Conservation (phyloP, 2,797 vertebrate genomes). For the Peromyscus aztecus region DNA sequence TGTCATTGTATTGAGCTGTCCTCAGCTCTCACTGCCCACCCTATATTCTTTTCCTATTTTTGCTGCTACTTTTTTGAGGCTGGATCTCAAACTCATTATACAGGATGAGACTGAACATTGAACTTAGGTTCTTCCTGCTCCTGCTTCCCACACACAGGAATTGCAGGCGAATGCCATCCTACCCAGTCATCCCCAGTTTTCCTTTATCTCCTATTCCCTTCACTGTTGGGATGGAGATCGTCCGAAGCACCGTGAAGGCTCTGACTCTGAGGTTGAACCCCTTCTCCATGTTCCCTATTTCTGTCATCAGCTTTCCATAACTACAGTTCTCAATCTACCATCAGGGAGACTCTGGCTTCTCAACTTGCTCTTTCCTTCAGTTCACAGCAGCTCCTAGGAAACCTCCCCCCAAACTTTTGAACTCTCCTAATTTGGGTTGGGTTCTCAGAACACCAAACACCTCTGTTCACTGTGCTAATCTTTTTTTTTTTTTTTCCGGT, state of each 20-base stretch:
- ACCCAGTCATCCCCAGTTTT: not conserved
- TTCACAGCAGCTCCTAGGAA: not conserved
- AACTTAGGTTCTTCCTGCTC: too few relatives aligned
- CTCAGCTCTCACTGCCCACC: not conserved
- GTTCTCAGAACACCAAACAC: not conserved
- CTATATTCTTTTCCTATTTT: not conserved
- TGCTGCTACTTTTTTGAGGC: not conserved
- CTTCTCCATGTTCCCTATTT: fast-evolving
- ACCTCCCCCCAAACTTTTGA: not conserved
- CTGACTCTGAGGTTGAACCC: not conserved
- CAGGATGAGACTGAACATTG: not conserved
- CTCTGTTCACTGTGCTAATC: not conserved
- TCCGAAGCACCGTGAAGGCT: not conserved
- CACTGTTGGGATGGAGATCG: not conserved
- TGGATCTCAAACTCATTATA: not conserved
- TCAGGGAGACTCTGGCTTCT: not conserved
- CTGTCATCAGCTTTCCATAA: not conserved
- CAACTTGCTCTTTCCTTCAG: not conserved
- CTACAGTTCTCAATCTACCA: too few relatives aligned
- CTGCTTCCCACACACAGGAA: not conserved
- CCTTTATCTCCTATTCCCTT: not conserved
- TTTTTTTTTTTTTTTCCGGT: not conserved
- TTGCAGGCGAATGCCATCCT: too few relatives aligned
- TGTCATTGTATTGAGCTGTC: too few relatives aligned
- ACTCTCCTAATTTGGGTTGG: not conserved